These are phyloP conservation scores for Pocillopora verrucosa DNA, from an alignment of 64 coral and sea anemone species.

Conservation along the genomic window DNA sequence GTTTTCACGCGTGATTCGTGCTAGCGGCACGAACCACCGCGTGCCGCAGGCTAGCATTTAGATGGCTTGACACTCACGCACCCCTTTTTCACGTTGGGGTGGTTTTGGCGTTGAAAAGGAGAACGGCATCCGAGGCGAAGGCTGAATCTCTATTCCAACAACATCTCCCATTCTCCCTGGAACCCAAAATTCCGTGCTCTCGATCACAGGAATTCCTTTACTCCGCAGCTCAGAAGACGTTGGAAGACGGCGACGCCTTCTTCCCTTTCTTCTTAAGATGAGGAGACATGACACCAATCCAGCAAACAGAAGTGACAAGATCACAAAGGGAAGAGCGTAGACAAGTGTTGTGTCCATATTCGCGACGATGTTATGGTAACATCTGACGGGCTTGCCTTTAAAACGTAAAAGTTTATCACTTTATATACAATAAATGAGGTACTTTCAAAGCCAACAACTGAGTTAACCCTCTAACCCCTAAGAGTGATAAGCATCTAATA, in stretches of 20 bases:
- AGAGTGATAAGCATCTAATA: no score
- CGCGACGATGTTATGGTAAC: background rate
- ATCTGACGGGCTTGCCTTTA: background rate
- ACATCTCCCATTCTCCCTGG: conserved; percentile 40
- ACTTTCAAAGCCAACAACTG: no score
- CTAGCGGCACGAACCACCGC: no score
- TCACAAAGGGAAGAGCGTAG: background rate
- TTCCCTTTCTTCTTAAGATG: background rate
- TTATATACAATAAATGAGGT: no score
- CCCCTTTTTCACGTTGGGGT: background rate
- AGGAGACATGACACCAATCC: background rate
- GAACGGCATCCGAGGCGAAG: conserved; percentile 35
- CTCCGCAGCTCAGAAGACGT: conserved; percentile 24
- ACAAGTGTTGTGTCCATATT: background rate
- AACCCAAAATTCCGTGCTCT: conserved; percentile 61
- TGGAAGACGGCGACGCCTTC: background rate
- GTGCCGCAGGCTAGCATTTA: no score
- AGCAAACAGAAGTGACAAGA: background rate
- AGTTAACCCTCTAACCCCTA: no score
- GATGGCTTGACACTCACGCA: background rate
- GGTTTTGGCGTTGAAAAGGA: conserved; percentile 47
- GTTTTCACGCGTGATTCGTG: no score
- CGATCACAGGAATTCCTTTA: conserved; percentile 49
- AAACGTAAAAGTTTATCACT: background rate
- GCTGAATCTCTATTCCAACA: conserved; percentile 78